Base-by-base conservation (phyloP, 2,113 vertebrate species). In the Solea senegalensis region DNA sequence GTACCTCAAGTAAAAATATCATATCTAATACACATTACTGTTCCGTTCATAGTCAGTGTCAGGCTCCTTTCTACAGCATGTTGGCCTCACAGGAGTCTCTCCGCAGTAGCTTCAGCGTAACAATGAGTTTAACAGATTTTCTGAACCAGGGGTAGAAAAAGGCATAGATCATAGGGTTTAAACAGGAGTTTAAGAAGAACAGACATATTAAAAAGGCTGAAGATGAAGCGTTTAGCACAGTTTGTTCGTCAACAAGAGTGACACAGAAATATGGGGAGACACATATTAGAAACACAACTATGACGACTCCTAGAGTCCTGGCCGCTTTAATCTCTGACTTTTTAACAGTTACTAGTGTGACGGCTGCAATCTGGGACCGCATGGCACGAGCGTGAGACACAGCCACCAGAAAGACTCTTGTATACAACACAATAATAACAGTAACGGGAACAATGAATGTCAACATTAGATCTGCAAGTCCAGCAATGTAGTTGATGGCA, bases 131-230 rank as follows among this genome's bases (percentile, higher is more conserved):
- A 2, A 74, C 9, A 34, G 45, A 69, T 59, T 72, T 72, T 16
- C 72, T 81, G 12, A 85, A 85, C 78, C 78, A 85, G 1, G 82
- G 62, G 5, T 81, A 84, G 13, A 66, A 79, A 11, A 80, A 70
- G 2, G 79, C 60, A 49, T 82, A 84, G 50, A 80, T 46, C 0
- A 84, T 0, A 0, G 82, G 77, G 14, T 84, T 84, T 2, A 80
- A 1, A 51, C 76, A 74, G 0, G 80, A 86, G 57, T 86, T 86
- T 2, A 56, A 21, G 10, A 74, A 76, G 2, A 74, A 45, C 10
- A 86, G 7, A 44, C 39, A 74, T 0, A 72, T 1, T 1, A 50
- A 8, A 54, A 64, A 15, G 1, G 12, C 0, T 14, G 16, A 21
- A 13, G 63, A 28, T 45, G 40, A 64, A 7, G 16, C 10, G 8